Base-by-base conservation (phyloP, 2,888 invertebrate genomes). In the Galerucella nymphaeae region DNA sequence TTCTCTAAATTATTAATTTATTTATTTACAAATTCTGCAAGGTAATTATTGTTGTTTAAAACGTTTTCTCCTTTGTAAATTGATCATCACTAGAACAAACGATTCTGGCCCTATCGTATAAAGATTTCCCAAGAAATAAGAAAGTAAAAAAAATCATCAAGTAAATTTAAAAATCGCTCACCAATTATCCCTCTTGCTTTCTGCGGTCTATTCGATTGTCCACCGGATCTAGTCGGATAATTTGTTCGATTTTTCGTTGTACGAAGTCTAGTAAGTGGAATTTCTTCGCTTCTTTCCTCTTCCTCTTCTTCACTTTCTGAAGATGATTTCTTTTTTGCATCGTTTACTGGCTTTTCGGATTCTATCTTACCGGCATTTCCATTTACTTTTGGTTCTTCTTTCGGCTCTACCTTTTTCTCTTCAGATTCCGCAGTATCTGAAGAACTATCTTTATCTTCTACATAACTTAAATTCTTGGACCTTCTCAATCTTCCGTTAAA, bases 401-500 rank as follows among this genome's bases (percentile, higher is more conserved):
- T 55, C 41, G 71, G 70, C 13, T 75, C 77, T 16, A 71, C 66
- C 67, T 75, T 71, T 30, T 78, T 76, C 8, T 71, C 72, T 23
- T 70, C 41, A 72, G 76, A 53, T 76, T 75, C 13, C 58, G 68
- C 70, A 75, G 71, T 45, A 71, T 70, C 41, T n/a, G 30, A 14
- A 1, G 58, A 38, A 53, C 75, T 75, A 73, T 77, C 77, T n/a
- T 75, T 72, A 67, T 66, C 69, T 72, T 77, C 77, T 61, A 61
- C 74, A 9, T 74, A 74, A 73, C 71, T 76, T 14, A 71, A 73
- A 16, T 41, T 66, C 45, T 70, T 72, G 18, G 67, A 61, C 58
- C 57, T 80, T 63, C 66, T 75, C 20, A 70, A 41, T 41, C 68
- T 70, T 14, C 71, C 72, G n/a, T 59, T 67, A 14, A 61, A 59